phyloP scores from a whole-genome alignment of 2,797 vertebrate species.

The Delichon dasypus region DNA sequence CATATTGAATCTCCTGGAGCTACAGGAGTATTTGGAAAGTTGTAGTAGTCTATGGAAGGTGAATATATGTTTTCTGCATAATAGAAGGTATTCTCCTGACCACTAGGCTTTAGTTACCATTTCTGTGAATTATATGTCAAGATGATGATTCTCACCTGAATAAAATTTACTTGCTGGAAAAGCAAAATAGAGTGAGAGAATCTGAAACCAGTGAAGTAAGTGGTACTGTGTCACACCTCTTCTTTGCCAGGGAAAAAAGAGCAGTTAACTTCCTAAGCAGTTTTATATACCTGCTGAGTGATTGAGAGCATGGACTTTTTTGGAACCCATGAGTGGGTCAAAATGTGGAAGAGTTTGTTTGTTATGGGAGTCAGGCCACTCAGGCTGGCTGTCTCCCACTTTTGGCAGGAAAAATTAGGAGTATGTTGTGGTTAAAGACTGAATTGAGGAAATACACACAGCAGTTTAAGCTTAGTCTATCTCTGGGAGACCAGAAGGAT shows the following conservation, averaged over 20 bases:
- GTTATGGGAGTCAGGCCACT: background rate
- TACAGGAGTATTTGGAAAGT: background rate
- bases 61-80: background rate
- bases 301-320: background rate
- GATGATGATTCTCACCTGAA: background rate
- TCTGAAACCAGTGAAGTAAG: background rate
- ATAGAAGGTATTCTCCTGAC: background rate
- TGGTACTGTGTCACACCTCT: background rate
- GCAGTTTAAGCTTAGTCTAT: background rate
- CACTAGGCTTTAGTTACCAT: background rate
- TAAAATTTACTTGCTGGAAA: background rate
- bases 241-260: background rate
- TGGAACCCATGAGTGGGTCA: background rate
- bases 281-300: background rate
- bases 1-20: background rate
- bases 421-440: background rate
- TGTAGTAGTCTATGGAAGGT: background rate
- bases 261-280: background rate
- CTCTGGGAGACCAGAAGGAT: background rate
- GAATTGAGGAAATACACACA: background rate
- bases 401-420: background rate
- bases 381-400: background rate
- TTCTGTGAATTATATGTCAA: background rate
- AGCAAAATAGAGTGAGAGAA: background rate
- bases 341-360: background rate